These are phyloP conservation scores for Rallus limicola DNA, from an alignment of 2,113 vertebrate species.

Conservation along the genomic window DNA sequence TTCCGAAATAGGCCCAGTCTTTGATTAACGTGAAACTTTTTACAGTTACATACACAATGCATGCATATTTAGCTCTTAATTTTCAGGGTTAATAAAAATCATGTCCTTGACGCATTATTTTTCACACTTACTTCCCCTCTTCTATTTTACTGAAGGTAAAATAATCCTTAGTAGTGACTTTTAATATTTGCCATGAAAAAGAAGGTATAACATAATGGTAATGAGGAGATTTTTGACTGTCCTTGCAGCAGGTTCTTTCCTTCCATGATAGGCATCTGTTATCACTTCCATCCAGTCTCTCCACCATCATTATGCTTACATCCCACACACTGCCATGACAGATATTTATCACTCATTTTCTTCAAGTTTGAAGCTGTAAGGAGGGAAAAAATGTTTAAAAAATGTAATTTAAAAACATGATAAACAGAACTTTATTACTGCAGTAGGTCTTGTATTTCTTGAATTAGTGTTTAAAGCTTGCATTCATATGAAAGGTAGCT, in stretches of 20 bases:
- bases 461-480: neutral
- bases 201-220: neutral
- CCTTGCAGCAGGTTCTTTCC: neutral
- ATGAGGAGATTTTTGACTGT: neutral
- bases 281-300: neutral
- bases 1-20: neutral
- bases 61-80: neutral
- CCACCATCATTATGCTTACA: neutral
- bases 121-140: neutral
- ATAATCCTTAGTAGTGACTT: neutral
- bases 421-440: neutral
- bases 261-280: neutral
- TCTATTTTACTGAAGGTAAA: neutral
- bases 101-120: neutral
- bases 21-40: neutral
- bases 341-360: neutral
- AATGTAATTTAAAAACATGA: neutral
- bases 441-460: neutral
- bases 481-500: neutral
- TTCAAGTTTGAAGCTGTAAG: neutral
- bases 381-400: neutral
- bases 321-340: neutral
- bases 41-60: neutral
- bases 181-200: neutral
- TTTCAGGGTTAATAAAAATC: neutral